Evolutionary conservation across 2,888 invertebrate genomes (phyloP).

Genomic region (Oscheius onirici): DNA sequence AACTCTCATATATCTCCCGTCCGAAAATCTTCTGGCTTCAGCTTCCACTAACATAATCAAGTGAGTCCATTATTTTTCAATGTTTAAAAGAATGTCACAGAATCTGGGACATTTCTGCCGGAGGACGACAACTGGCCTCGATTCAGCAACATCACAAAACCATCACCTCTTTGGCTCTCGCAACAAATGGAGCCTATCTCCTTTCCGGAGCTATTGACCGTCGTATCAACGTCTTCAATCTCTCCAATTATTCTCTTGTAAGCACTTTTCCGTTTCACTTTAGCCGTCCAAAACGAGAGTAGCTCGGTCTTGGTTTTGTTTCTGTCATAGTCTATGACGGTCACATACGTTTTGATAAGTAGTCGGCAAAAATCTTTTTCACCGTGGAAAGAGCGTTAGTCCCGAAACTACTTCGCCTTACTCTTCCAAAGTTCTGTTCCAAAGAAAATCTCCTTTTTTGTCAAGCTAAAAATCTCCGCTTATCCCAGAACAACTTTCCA

Average conservation of each 20-base stretch:
- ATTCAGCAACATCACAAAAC: slow-evolving; percentile 95
- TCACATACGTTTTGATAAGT: no score
- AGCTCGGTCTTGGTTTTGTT: no score
- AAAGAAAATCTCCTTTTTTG: no score
- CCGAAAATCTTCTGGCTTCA: slow-evolving; percentile 88
- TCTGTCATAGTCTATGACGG: no score
- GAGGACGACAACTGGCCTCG: slow-evolving; percentile 83
- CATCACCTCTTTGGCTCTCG: slow-evolving; percentile 85
- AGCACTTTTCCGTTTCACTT: neutral
- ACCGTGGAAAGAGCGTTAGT: no score
- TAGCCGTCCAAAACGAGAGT: no score
- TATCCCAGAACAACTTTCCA: slow-evolving; percentile 28
- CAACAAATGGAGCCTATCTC: slow-evolving; percentile 81
- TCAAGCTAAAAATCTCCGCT: no score
- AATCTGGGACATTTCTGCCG: slow-evolving; percentile 89
- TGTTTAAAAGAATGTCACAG: slow-evolving; percentile 30
- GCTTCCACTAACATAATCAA: slow-evolving; percentile 77
- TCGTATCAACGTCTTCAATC: slow-evolving; percentile 61
- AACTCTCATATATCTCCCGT: slow-evolving; percentile 85
- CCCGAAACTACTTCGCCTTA: no score
- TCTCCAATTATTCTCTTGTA: slow-evolving; percentile 60
- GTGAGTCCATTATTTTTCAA: slow-evolving; percentile 30
- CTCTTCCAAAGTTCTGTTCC: no score
- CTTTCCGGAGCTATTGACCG: slow-evolving; percentile 90
- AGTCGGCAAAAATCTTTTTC: no score